Percentiles rank a stretch among this genome's conserved stretches.
Evolutionary conservation across 2,113 vertebrate species (phyloP).

Genomic region (Uria aalge): DNA sequence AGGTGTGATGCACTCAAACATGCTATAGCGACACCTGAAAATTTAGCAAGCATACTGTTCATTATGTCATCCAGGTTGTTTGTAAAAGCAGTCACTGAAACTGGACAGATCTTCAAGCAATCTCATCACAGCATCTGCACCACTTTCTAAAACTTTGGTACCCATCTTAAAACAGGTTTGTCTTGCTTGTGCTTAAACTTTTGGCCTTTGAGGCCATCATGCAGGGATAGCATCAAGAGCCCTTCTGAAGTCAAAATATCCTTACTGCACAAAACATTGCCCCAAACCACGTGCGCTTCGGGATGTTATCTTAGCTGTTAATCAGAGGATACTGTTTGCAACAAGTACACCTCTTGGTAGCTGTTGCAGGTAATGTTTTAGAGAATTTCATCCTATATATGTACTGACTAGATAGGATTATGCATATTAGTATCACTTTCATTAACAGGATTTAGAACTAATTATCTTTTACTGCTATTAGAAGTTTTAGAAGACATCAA

Average conservation of each 20-base stretch:
- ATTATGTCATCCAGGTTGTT: rapidly evolving
- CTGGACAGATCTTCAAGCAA: background rate
- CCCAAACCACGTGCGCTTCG: rapidly evolving
- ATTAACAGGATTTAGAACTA: background rate
- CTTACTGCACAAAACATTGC: background rate
- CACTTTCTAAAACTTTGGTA: background rate
- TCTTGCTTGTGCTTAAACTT: background rate
- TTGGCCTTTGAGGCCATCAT: background rate
- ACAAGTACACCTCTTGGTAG: background rate
- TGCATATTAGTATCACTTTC: background rate
- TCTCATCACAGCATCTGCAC: background rate
- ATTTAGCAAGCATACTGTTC: background rate
- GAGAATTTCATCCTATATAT: background rate
- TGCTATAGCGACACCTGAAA: background rate
- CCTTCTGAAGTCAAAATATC: background rate
- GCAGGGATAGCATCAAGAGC: background rate
- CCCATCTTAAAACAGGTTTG: background rate
- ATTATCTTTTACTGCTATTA: background rate
- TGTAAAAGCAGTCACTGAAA: background rate
- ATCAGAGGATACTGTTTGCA: background rate
- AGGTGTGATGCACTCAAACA: background rate
- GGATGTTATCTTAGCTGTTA: background rate
- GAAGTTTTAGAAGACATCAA: background rate
- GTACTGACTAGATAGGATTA: background rate
- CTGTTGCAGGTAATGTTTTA: background rate